Base-by-base conservation (phyloP, 2,797 vertebrate genomes). In the Sebastes itinus region DNA sequence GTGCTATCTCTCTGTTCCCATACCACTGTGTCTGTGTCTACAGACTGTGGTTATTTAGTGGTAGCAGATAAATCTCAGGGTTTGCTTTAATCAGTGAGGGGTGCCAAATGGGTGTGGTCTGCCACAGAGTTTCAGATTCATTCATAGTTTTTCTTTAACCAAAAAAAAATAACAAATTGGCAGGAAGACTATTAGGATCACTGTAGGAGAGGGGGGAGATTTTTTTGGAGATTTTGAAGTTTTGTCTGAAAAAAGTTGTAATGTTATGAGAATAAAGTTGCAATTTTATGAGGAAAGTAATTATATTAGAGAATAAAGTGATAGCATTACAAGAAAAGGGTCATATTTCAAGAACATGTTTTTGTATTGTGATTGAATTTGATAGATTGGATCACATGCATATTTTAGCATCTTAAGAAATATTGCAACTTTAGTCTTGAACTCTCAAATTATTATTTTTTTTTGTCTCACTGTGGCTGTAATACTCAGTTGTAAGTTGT, bases 1-100 rank as follows among this genome's bases (percentile, higher is more conserved):
- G 61, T 72, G 78, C 32, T 77, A 46, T 86, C 85, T 38, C 28
- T 1, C 35, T 27, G 78, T 88, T 89, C 76, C 84, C 88, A 90
- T 75, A 78, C 84, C 5, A 1, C 23, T 14, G 9, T 4, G 59
- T 75, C 28, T 14, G 9, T 4, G 55, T 75, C 56, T n/a, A 4
- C 32, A 25, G 23, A 12, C 70, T 78, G 32, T 58, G 67, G 35
- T 56, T 28, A 5, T 61, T 30, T 5, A 13, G 8, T 22, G 33
- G 35, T n/a, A 54, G 23, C 4, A 82, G 83, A 86, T 82, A 72
- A 76, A 66, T 30, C 65, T 68, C 54, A 14, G 22, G 32, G 35
- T 78, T 64, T 77, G 63, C 60, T 86, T 82, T 72, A 38, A 67
- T 76, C 38, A 66, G 59, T 0, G 14, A 64, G 32, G 33, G 30